A percentile compares a stretch with the other conserved stretches of the same genome.
These are phyloP conservation scores for Rhopalosiphum maidis DNA, from an alignment of 1,140 invertebrate species.

Conservation along the genomic window DNA sequence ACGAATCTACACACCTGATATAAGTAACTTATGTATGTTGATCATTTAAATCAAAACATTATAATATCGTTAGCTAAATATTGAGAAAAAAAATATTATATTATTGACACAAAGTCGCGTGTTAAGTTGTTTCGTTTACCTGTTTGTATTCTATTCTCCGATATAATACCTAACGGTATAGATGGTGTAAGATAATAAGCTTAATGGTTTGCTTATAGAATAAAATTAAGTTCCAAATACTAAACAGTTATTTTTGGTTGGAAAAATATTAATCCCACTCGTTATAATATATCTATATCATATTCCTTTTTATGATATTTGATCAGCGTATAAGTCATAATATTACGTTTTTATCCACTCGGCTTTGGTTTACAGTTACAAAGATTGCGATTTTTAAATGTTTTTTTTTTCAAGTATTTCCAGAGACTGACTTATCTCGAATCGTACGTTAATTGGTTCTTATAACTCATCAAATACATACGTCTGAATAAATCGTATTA, in stretches of 20 bases:
- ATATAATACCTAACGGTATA: too few relatives aligned
- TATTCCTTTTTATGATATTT: too few relatives aligned
- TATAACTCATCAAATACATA: neutral
- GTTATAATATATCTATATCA: too few relatives aligned
- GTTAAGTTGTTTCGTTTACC: too few relatives aligned
- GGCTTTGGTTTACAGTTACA: too few relatives aligned
- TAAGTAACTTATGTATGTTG: neutral
- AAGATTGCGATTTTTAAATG: neutral
- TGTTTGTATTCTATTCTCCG: too few relatives aligned
- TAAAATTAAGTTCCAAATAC: neutral
- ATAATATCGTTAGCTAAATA: neutral
- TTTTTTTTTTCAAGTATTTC: neutral
- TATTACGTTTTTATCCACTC: neutral
- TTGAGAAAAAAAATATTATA: too few relatives aligned
- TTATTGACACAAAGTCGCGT: too few relatives aligned
- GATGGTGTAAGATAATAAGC: too few relatives aligned
- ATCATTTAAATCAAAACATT: neutral
- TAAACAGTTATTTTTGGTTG: neutral
- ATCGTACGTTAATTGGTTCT: neutral
- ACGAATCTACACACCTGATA: neutral
- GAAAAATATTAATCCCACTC: too few relatives aligned
- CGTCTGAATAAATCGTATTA: neutral
- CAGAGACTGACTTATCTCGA: neutral
- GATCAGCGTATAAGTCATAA: neutral
- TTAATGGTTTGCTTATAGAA: neutral